Evolutionary conservation across 2,113 vertebrate genomes (phyloP).

Genomic region (Baryphthengus martii): DNA sequence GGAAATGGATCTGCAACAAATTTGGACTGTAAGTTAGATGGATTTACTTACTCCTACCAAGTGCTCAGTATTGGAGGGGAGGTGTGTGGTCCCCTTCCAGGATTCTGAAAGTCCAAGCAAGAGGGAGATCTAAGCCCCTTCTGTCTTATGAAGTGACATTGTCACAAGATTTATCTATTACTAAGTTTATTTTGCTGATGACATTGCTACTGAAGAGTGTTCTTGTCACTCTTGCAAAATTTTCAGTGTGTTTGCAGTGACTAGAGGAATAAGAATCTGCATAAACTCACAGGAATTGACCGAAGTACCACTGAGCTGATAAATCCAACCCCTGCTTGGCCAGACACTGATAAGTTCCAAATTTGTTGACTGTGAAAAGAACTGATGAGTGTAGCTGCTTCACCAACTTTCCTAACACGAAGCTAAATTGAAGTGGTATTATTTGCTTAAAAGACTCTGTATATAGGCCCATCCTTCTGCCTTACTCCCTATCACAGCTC

Average conservation of each 20-base stretch:
- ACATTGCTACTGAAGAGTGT: not conserved
- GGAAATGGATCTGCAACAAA: not conserved
- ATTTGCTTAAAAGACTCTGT: not conserved
- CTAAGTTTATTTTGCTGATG: not conserved
- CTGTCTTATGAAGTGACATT: not conserved
- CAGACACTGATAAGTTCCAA: not conserved
- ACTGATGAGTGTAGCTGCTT: not conserved
- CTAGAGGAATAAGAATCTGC: not conserved
- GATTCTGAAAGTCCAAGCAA: not conserved
- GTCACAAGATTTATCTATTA: not conserved
- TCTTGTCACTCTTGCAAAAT: not conserved
- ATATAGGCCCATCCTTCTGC: too few species aligned
- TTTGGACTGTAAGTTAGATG: not conserved
- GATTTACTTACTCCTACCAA: not conserved
- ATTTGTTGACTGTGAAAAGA: not conserved
- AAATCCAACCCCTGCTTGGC: not conserved
- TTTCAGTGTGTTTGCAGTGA: not conserved
- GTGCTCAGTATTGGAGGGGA: not conserved
- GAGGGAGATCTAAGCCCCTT: not conserved
- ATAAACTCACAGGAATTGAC: not conserved
- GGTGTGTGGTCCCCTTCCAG: not conserved
- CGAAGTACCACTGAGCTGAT: not conserved
- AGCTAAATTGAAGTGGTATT: not conserved
- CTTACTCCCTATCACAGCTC: not conserved
- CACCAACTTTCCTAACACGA: not conserved